A percentile compares a stretch with the other conserved stretches of the same genome.
These are phyloP conservation scores for Branchinecta sandiegonensis DNA, from an alignment of 2,888 invertebrate species.

Conservation along the genomic window DNA sequence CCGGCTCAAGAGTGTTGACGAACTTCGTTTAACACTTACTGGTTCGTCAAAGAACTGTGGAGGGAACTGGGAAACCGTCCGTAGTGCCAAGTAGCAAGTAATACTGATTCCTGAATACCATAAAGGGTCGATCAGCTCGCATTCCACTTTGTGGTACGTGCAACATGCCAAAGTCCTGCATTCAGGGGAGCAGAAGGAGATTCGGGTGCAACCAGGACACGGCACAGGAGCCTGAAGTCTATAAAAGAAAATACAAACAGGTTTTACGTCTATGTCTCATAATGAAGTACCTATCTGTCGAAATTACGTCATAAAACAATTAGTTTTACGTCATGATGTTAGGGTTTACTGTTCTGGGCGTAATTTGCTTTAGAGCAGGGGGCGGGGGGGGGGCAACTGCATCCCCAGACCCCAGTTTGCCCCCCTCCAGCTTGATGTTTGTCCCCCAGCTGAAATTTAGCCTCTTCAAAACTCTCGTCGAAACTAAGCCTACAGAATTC, in stretches of 20 bases:
- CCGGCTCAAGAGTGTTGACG: too few species aligned
- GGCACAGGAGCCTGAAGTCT: conserved; percentile 27
- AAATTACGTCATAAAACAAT: too few species aligned
- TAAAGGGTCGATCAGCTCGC: conserved; percentile 27
- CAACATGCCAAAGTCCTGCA: conserved; percentile 26
- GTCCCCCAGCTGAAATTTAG: too few species aligned
- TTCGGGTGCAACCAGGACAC: conserved; percentile 26
- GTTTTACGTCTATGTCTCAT: not conserved
- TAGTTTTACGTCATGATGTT: too few species aligned
- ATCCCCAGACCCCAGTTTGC: too few species aligned
- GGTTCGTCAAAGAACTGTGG: too few species aligned
- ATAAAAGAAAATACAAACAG: not conserved
- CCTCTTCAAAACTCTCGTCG: too few species aligned
- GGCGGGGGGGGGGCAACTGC: too few species aligned
- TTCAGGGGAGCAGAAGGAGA: conserved; percentile 27
- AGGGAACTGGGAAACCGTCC: conserved; percentile 24
- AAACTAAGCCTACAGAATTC: too few species aligned
- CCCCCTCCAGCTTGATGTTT: too few species aligned
- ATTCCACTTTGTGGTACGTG: conserved; percentile 28
- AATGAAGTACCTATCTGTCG: not conserved
- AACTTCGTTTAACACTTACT: conserved; percentile 8
- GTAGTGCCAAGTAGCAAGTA: conserved; percentile 27
- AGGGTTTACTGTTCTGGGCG: too few species aligned
- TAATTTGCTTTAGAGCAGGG: too few species aligned
- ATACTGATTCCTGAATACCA: conserved; percentile 28